Base-by-base conservation (phyloP, 2,797 vertebrate species). In the Calcarius lapponicus region DNA sequence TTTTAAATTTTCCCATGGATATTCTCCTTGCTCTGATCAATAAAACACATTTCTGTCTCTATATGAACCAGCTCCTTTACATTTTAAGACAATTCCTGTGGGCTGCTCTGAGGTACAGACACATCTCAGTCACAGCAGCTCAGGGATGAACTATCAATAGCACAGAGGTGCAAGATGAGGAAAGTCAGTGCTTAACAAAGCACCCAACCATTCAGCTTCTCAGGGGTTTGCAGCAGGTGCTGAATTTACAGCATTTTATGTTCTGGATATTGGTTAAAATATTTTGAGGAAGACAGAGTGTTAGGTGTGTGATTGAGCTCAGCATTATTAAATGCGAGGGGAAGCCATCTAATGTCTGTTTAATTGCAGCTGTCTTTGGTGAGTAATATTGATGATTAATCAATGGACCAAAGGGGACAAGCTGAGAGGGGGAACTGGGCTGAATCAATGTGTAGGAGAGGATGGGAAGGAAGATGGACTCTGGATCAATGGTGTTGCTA, bases 371-470 rank as follows among this genome's bases (percentile, higher is more conserved):
- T 95, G 93, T 93, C 93, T 92, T 95, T 64, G 71, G 88, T 86
- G 92, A 92, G 71, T 80, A 92, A 92, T 96, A 96, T 78, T 95
- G 93, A 96, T 96, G 90, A 95, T 93, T 93, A 96, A 96, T 97
- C 91, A 93, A 96, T 96, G 88, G 87, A 81, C 86, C 90, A 89
- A 83, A 91, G 60, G 81, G 93, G 91, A 85, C 92, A 95, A 90
- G 93, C 87, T 95, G 92, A 82, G 94, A 96, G 82, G 85, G 80
- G 70, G 93, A 94, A 92, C 92, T 85, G 56, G 84, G 71, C 61
- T 69, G 85, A 95, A 94, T 93, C 74, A 1, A 96, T 85, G 57
- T 50, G 81, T 81, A 94, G 91, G 64, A 93, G 75, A 95, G 71
- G 87, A 60, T 67, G 89, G 45, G 79, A 81, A 94, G 84, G 56